Evolutionary conservation across 2,113 vertebrate species (phyloP), one percentile per base, ranked within the genome.

Genomic region (human): DNA sequence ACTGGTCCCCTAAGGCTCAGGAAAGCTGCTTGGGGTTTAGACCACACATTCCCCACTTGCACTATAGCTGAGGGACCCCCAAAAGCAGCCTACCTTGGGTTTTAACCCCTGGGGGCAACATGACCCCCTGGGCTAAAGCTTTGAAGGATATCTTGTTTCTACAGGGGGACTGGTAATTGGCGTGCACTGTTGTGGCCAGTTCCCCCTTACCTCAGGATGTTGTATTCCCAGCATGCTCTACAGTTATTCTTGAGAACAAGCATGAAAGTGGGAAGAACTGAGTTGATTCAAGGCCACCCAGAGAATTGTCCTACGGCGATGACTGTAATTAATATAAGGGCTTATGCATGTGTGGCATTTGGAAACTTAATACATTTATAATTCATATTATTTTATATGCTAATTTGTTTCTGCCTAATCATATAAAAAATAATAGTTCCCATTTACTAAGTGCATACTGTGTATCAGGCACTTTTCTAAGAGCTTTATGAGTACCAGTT

Each of bases 321-420:
- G 9, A 96, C 16, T 93, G 27, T 86, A 89, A 78, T 70, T 92
- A 90, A 92, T 38, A 73, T 70, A 90, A 83, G 40, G 11, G 4
- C 43, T 88, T 84, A 57, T 87, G 82, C 78, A 76, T 23, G 32
- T 59, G 66, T 75, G 50, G 27, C 4, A 93, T n/a, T 61, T 89
- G 17, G 25, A 95, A 91, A 22, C 25, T 84, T 48, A 80, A 70
- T 50, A 59, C 3, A 73, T 25, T 82, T 91, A 80, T 55, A 78
- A 86, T 45, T 17, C 32, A 78, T 20, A 50, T 70, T 72, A 59
- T 64, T 83, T 89, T 84, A 59, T 79, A 85, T 3, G 90, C 8
- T 78, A 80, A 80, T 68, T 72, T 78, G 45, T 94, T 93, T 93
- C 55, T 93, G 43, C 57, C 66, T 87, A 78, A 79, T 20, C 50